These are phyloP conservation scores for Microcebus griseorufus DNA, from an alignment of 2,113 vertebrate species.

Conservation along the genomic window DNA sequence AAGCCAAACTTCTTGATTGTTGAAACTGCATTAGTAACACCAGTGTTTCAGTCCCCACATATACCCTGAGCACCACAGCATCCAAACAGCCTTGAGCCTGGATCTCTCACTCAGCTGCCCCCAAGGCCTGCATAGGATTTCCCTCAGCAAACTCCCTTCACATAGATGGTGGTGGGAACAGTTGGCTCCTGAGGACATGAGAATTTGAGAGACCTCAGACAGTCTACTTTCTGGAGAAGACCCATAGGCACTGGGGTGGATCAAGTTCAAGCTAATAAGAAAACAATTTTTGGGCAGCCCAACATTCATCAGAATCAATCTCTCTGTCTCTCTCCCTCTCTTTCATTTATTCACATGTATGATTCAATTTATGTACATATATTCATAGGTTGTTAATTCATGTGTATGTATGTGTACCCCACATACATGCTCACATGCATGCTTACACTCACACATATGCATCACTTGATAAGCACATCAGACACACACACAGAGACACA, in stretches of 20 bases:
- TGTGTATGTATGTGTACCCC: neutral
- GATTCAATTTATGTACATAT: neutral
- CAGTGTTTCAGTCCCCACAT: neutral
- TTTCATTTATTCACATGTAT: neutral
- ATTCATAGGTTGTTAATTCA: neutral
- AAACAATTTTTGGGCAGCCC: conserved; percentile 24
- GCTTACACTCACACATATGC: neutral
- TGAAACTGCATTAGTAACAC: neutral
- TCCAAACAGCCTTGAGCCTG: neutral
- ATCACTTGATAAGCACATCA: neutral
- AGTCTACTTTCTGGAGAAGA: conserved; percentile 43
- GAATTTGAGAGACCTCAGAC: conserved; percentile 16
- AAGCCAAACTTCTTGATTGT: neutral
- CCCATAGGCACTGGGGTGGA: neutral
- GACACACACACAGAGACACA: neutral
- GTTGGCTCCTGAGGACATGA: neutral
- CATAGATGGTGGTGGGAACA: neutral
- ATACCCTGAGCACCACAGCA: neutral
- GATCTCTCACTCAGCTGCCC: neutral
- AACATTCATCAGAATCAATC: neutral
- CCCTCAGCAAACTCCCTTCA: neutral
- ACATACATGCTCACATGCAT: neutral
- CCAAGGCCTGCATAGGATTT: neutral
- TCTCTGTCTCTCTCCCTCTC: neutral
- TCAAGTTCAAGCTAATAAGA: conserved; percentile 28